Base-by-base conservation (phyloP, 1,140 invertebrate genomes). In the Solen grandis region DNA sequence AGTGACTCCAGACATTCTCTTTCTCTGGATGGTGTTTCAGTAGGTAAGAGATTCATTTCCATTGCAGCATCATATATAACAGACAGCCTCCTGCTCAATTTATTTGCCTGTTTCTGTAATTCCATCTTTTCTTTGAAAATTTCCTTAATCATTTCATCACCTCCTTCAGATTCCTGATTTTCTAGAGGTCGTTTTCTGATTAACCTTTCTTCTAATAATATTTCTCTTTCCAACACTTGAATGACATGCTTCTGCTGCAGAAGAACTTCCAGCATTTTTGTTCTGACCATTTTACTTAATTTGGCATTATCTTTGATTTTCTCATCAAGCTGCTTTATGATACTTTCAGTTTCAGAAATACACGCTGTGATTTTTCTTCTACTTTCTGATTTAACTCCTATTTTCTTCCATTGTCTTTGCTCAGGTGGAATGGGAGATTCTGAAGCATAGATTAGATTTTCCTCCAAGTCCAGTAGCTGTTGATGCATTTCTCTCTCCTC, bases 201-300 rank as follows among this genome's bases (percentile, higher is more conserved):
- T 25, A 66, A 66, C 62, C 66, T 76, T 55, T 76, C 62, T 22
- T 66, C 16, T 36, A 22, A 22, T 31, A n/a, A 35, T 55, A 66
- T 52, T n/a, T 66, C 31, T 1, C 70, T 60, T 22, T 69, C 38
- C 25, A 79, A 46, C 31, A 36, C 66, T 25, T 55, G 4, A 35
- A 60, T 29, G 16, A 33, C 54, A 22, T 35, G 33, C 27, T 70
- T 70, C 25, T 69, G 54, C 19, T 60, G 46, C 22, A 79, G 65
- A 2, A 70, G 22, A 50, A 70, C 38, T 70, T 70, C 76, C 2
- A 69, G 27, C 0, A 79, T 0, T 68, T 69, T 79, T 25, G 36
- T 57, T 16, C 52, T 41, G 8, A 79, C 14, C 25, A 59, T 29
- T 62, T 33, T 69, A 16, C 70, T 57, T 14, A 79, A 8, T 22